Evolutionary conservation across 1,140 invertebrate species (phyloP), one percentile per base, ranked within the genome.

Genomic region (Maniola jurtina): DNA sequence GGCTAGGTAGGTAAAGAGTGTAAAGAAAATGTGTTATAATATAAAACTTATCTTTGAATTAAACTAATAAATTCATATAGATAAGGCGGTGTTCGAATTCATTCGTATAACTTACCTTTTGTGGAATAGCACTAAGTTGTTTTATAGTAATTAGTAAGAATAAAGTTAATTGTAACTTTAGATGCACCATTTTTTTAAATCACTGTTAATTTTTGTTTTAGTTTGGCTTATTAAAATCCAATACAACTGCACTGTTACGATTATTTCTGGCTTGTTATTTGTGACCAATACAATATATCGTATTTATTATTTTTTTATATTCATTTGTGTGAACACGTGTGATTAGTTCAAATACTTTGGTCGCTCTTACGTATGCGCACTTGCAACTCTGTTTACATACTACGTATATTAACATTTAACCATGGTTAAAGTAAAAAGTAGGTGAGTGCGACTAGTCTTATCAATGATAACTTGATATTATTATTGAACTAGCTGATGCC

Each of bases 271-370:
- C 10, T 6, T 25, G 7, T 16, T 16, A 52, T 52, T 25, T 52
- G 48, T 16, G 48, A 16, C 0, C 48, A 25, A 8, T 52, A 25
- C 48, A n/a, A n/a, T n/a, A 52, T 52, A 16, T 3, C 15, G 48
- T 25, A 10, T 52, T 52, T 58, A 70, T 67, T 57, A 16, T 52
- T 9, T 9, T n/a, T 2, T 25, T 61, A 67, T 56, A 50, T 61
- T 38, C 40, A 36, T 42, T 42, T 70, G 45, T 70, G 14, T 58
- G 65, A 55, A 70, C 63, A 70, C 68, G 68, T 65, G 68, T 61
- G 59, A 45, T 52, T 61, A 36, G 50, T 65, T 13, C 62, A 61
- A 61, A 65, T 35, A 61, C 54, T 36, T 7, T 36, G 9, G 14
- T 33, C 47, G 59, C 61, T 38, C 15, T 35, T 65, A 35, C 45